Conservation (phyloP, 2,797 vertebrate species). For the Vultur gryphus region DNA sequence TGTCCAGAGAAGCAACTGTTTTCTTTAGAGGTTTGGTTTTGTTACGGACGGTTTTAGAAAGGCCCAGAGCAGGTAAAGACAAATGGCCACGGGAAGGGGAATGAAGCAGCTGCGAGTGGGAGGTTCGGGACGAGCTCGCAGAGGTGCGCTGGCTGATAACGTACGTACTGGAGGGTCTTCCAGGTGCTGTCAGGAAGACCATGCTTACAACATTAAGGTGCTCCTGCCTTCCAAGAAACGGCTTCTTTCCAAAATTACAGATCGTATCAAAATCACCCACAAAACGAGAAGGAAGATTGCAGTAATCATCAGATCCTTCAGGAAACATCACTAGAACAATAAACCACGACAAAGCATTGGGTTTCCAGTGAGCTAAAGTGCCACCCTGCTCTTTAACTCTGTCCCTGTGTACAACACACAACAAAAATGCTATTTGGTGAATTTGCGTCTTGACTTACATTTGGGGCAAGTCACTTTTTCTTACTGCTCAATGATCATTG, state of each 20-base stretch:
- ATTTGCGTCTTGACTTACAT: background rate
- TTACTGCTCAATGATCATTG: background rate
- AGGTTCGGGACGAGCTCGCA: background rate
- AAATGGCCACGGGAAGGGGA: background rate
- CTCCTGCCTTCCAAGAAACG: background rate
- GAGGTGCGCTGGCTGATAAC: background rate
- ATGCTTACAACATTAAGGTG: accelerated
- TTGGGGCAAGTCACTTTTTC: background rate
- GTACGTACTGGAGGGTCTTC: accelerated
- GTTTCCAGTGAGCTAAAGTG: background rate
- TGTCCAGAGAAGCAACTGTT: background rate
- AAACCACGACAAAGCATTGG: background rate
- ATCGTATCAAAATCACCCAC: background rate
- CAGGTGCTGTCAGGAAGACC: background rate
- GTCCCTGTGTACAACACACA: too few species aligned
- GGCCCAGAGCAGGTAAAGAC: background rate
- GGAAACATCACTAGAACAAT: background rate
- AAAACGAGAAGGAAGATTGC: background rate
- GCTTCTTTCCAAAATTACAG: background rate
- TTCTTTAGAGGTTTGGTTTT: background rate
- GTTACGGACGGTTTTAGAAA: background rate
- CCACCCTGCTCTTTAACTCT: background rate
- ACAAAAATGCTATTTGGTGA: background rate
- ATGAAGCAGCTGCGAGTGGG: background rate
- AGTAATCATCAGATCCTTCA: background rate